Base-by-base conservation (phyloP, 2,113 vertebrate species). In the Accipiter cooperii region DNA sequence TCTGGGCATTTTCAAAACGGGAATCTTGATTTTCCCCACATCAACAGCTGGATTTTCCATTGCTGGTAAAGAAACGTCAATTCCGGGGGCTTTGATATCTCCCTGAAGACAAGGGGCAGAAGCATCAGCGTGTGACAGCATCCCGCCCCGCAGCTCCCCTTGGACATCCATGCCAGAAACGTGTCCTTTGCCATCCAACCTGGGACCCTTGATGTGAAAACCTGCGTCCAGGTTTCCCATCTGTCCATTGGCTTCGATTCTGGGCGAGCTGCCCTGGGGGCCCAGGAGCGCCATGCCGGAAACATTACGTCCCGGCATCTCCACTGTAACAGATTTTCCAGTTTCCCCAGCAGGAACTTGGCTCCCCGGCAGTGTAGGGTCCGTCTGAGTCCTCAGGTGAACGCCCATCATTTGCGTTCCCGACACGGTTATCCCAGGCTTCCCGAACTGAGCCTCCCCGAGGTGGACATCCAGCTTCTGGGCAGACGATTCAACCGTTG, bases 1-100 rank as follows among this genome's bases (percentile, higher is more conserved):
- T 65, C 90, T 98, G 49, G 98, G 98, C 76, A 97, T 77, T 76
- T 98, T 98, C 55, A 98, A 16, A 1, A 55, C 5, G 1, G 98
- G 98, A 20, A 98, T 96, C 68, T 96, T 96, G 89, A 98, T 74
- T 13, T 95, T 97, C 1, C 97, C 97, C 57, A 85, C 75, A 0
- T 97, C 90, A 3, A 55, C 13, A 6, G 64, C 29, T 1, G 85
- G 84, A 4, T 26, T 42, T 60, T 94, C 94, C 18, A 47, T 10
- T 0, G 25, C 8, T 34, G 93, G 83, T 5, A 58, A 44, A 2
- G 80, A 60, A 28, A 87, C 1, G 1, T 89, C 90, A 6, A 26
- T 69, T 10, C 46, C 60, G 5, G 97, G 76, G 12, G 60, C 75
- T 22, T 55, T 70, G 71, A n/a, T 0, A 3, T 16, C 86, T 5